Conservation (phyloP, 2,113 vertebrate genomes). For the Daboia siamensis region DNA sequence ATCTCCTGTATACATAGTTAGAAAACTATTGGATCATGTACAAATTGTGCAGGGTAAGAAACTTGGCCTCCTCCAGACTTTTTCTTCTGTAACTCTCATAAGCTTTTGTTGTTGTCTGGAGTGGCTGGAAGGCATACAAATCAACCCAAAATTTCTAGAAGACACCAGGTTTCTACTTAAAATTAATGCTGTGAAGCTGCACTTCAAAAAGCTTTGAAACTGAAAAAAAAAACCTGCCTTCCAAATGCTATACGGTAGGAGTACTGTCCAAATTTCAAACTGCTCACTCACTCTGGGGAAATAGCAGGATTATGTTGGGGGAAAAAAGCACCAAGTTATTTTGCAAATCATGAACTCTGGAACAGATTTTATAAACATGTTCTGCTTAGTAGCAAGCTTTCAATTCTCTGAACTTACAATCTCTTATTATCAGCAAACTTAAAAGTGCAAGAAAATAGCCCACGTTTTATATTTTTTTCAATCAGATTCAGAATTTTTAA, state of each 20-base stretch:
- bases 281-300: neutral
- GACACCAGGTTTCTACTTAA: neutral
- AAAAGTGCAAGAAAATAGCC: slow-evolving; percentile 16
- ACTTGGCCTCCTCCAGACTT: neutral
- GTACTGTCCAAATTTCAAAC: neutral
- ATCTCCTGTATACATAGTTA: neutral
- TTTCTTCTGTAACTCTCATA: neutral
- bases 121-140: neutral
- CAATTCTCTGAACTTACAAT: neutral
- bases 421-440: slow-evolving; percentile 33
- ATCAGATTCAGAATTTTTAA: slow-evolving; percentile 33
- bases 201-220: neutral
- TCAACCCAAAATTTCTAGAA: neutral
- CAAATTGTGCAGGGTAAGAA: neutral
- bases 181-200: neutral
- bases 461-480: slow-evolving; percentile 28
- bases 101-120: neutral
- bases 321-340: neutral
- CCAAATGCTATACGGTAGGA: neutral
- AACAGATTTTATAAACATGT: neutral
- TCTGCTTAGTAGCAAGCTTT: neutral
- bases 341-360: neutral
- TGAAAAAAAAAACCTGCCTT: neutral
- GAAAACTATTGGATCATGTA: neutral
- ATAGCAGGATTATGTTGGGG: neutral